These are phyloP conservation scores for Sarcophaga peregrina DNA, from an alignment of 1,140 invertebrate species.

Conservation along the genomic window DNA sequence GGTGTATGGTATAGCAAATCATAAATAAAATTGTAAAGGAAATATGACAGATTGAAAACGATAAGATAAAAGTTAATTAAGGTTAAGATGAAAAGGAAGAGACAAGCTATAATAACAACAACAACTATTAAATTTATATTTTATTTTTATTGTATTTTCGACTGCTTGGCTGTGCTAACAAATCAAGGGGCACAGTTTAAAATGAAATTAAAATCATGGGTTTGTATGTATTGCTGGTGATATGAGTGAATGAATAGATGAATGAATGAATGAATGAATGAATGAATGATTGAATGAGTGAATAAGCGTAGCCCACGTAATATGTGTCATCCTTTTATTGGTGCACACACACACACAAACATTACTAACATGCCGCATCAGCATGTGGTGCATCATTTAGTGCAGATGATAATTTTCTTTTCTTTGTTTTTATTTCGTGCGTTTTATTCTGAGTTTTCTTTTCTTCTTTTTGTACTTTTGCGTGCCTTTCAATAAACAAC, in stretches of 20 bases:
- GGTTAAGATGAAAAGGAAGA: neutral
- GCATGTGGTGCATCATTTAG: neutral
- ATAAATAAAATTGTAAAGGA: neutral
- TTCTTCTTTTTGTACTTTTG: constrained; percentile 28
- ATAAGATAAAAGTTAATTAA: constrained; percentile 40
- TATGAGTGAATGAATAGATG: too few relatives aligned
- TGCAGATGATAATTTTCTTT: neutral
- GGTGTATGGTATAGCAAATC: too few relatives aligned
- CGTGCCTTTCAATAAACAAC: constrained; percentile 22
- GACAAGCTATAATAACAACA: neutral
- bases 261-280: neutral
- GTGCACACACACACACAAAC: neutral
- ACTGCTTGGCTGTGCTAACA: too few relatives aligned
- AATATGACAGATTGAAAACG: neutral
- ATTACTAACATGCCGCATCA: neutral
- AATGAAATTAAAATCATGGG: too few relatives aligned
- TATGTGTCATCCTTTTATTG: constrained; percentile 31
- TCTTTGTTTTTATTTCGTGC: neutral
- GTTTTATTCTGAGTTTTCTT: too few relatives aligned
- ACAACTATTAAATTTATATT: neutral
- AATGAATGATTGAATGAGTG: neutral
- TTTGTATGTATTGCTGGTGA: too few relatives aligned
- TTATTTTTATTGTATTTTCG: too few relatives aligned
- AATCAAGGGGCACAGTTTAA: too few relatives aligned
- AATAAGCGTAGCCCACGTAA: constrained; percentile 23